Percentiles rank a stretch among this genome's conserved stretches.
Evolutionary conservation across 2,888 invertebrate species (phyloP).

Genomic region (Podabrus alpinus): DNA sequence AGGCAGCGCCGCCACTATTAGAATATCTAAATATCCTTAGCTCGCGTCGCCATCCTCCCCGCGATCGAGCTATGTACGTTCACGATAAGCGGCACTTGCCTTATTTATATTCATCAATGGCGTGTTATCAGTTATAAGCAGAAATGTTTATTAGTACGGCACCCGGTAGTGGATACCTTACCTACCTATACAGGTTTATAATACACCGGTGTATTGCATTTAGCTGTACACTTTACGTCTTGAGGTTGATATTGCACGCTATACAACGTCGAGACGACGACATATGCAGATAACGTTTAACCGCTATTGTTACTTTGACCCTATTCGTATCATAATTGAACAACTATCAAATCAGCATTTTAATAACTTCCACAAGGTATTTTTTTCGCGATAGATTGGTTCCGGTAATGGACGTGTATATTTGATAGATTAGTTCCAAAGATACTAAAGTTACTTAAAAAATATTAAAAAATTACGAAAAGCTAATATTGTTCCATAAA

Average conservation of each 20-base stretch:
- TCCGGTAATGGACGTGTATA: neutral
- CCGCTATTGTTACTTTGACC: slow-evolving; percentile 12
- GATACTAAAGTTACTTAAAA: neutral
- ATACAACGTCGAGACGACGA: slow-evolving; percentile 14
- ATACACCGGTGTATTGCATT: slow-evolving; percentile 27
- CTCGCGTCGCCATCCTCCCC: slow-evolving; percentile 42
- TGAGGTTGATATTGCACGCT: slow-evolving; percentile 18
- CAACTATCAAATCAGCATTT: slow-evolving; percentile 8
- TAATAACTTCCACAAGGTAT: neutral
- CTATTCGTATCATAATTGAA: slow-evolving; percentile 4
- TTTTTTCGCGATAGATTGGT: neutral
- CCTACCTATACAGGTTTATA: slow-evolving; percentile 21
- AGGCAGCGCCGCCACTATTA: slow-evolving; percentile 55
- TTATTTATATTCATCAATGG: slow-evolving; percentile 58
- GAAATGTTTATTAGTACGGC: slow-evolving; percentile 52
- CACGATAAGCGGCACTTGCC: slow-evolving; percentile 52
- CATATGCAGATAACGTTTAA: slow-evolving; percentile 13
- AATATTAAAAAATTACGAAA: neutral
- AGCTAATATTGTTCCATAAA: too few species aligned
- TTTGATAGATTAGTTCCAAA: neutral
- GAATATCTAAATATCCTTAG: slow-evolving; percentile 57
- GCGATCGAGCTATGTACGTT: slow-evolving; percentile 46
- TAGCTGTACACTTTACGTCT: slow-evolving; percentile 30
- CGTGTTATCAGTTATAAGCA: slow-evolving; percentile 55
- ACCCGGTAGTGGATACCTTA: slow-evolving; percentile 30